Base-by-base conservation (phyloP, 2,797 vertebrate genomes). In the Danio choprae region DNA sequence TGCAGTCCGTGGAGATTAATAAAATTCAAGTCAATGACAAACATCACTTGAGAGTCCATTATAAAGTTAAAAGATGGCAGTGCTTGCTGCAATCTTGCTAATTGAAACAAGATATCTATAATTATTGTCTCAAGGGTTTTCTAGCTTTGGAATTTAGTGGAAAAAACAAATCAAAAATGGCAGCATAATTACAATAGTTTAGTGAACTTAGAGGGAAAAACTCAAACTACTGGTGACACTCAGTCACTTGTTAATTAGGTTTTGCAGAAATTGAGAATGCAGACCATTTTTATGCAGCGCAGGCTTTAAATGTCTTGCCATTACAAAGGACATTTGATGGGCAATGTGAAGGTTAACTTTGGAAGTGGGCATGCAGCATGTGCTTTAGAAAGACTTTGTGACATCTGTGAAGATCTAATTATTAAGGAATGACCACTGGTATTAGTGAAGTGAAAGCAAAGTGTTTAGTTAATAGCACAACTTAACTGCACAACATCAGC, bases 141-240 rank as follows among this genome's bases (percentile, higher is more conserved):
- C 20, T 22, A 43, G n/a, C n/a, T 65, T 65, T 7, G 13, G 41
- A 7, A 48, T 67, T 67, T 15, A 48, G 20, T 16, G 44, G 44
- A 68, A 68, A 20, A 6, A 29, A 16, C 64, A 50, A 68, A 68
- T 68, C 20, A 50, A 50, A 68, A 44, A 8, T 50, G 64, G 68
- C 44, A 50, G 36, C 44, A 68, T 68, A 68, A 68, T 68, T 50
- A 4, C 43, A 50, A 50, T 10, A 68, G 44, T 10, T 50, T 20
- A 10, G 44, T 12, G 13, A 67, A 67, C 64, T 48, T 8, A 15
- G 3, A 29, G 29, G n/a, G 3, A 29, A 29, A 29, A 29, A 65
- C 63, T 13, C 44, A 16, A 9, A 29, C 48, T 22, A 16, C 44
- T 29, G 44, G 29, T 0, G 1, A 48, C 43, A 15, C 18, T 46